A percentile compares a stretch with the other conserved stretches of the same genome.
Evolutionary conservation across 2,113 vertebrate species (phyloP).

Genomic region (Nansenia antarctica): DNA sequence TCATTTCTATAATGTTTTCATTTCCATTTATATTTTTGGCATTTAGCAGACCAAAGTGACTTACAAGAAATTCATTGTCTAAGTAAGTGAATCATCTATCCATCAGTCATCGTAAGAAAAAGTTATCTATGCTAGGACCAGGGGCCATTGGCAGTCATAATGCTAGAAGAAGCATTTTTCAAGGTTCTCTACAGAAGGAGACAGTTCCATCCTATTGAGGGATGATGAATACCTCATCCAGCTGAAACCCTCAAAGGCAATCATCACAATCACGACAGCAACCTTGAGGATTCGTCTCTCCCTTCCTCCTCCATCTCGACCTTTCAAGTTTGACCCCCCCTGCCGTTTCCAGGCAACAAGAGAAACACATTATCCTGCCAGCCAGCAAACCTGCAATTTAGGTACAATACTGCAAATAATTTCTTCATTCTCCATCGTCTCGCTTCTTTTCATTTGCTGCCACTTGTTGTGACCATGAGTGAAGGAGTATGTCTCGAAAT

Average conservation of each 20-base stretch:
- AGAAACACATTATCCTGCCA: background rate
- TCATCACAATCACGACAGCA: background rate
- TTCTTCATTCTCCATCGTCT: too few species aligned
- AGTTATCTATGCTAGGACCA: too few species aligned
- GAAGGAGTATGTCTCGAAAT: too few species aligned
- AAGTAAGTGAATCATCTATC: too few species aligned
- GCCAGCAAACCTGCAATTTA: background rate
- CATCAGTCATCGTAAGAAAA: too few species aligned
- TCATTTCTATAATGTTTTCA: too few species aligned
- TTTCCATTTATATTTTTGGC: too few species aligned
- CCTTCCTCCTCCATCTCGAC: too few species aligned
- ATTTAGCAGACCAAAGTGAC: too few species aligned
- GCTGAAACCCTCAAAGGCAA: background rate
- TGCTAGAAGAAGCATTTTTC: background rate
- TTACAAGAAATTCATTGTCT: too few species aligned
- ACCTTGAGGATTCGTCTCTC: conserved; percentile 11
- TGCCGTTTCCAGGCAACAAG: conserved; percentile 14
- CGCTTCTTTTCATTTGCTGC: background rate
- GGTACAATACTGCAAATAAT: too few species aligned
- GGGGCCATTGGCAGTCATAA: too few species aligned
- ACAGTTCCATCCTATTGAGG: background rate
- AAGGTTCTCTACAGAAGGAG: background rate
- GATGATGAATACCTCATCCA: background rate
- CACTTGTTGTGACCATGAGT: background rate
- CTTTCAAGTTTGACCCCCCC: background rate